phyloP scores from a whole-genome alignment of 2,888 invertebrate species.

The Torymus texanus region DNA sequence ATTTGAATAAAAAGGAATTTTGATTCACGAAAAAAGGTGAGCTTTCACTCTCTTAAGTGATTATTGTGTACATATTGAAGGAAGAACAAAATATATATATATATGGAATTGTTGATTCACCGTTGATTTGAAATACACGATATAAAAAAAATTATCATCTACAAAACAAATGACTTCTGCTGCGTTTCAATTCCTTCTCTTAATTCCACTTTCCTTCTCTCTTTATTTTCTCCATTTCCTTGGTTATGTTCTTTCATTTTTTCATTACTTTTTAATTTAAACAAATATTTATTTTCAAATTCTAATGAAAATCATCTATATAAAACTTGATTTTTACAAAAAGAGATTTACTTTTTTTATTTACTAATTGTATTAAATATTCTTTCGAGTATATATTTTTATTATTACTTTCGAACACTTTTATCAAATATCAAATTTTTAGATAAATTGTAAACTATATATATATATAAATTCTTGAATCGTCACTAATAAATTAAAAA shows the following conservation, averaged over 20 bases:
- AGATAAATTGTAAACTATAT: too few species aligned
- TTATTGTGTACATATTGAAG: constrained; percentile 52
- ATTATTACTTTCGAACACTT: too few species aligned
- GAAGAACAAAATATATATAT: constrained; percentile 27
- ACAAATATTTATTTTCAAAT: background rate
- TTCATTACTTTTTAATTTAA: background rate
- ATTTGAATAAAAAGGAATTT: constrained; percentile 36
- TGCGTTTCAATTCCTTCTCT: constrained; percentile 53
- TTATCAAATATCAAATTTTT: too few species aligned
- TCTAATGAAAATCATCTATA: background rate
- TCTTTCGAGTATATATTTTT: too few species aligned
- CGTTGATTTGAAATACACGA: constrained; percentile 57
- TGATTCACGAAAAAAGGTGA: constrained; percentile 27
- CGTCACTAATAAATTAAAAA: too few species aligned
- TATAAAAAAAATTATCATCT: constrained; percentile 48
- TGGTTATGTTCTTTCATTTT: constrained; percentile 18
- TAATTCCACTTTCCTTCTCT: constrained; percentile 26
- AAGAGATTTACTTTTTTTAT: constrained; percentile 1
- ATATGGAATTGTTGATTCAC: constrained; percentile 54
- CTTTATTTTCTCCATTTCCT: constrained; percentile 3
- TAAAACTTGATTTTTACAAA: background rate
- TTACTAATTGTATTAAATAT: too few species aligned
- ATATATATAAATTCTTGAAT: too few species aligned
- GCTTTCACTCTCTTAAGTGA: constrained; percentile 20
- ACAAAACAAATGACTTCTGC: constrained; percentile 49